These are phyloP conservation scores for Lasioglossum baleicum DNA, from an alignment of 1,140 invertebrate species.

Conservation along the genomic window DNA sequence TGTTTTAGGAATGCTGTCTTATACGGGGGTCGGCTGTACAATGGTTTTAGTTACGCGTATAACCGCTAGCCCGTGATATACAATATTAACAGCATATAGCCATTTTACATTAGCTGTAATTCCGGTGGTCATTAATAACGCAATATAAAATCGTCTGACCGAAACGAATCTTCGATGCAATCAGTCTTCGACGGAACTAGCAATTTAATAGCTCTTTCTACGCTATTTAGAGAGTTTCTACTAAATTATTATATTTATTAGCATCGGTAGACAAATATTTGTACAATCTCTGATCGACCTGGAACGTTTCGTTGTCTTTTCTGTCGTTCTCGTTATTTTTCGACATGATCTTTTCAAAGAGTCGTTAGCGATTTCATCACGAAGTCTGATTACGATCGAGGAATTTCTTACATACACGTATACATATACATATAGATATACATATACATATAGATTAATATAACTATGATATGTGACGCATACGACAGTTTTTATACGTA, in stretches of 20 bases:
- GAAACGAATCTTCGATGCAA: slow-evolving; percentile 44
- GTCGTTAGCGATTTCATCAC: background rate
- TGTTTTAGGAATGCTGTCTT: too few species aligned
- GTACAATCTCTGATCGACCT: too few species aligned
- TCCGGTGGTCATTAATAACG: slow-evolving; percentile 33
- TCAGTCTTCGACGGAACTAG: slow-evolving; percentile 32
- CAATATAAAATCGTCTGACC: slow-evolving; percentile 36
- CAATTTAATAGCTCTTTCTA: too few species aligned
- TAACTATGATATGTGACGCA: slow-evolving; percentile 57
- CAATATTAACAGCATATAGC: slow-evolving; percentile 42
- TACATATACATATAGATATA: too few species aligned
- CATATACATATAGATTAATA: slow-evolving; percentile 40
- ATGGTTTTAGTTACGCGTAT: slow-evolving; percentile 58
- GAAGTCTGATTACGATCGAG: slow-evolving; percentile 52
- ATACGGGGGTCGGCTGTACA: slow-evolving; percentile 8
- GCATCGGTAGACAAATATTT: too few species aligned
- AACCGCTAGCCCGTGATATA: slow-evolving; percentile 57
- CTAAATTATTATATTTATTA: too few species aligned
- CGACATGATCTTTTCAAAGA: slow-evolving; percentile 2
- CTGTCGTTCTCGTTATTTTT: too few species aligned
- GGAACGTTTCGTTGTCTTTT: too few species aligned
- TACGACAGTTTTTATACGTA: slow-evolving; percentile 62
- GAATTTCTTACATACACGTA: slow-evolving; percentile 1
- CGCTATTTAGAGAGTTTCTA: too few species aligned
- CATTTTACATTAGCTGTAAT: slow-evolving; percentile 52